Evolutionary conservation across 2,888 invertebrate genomes (phyloP).

Genomic region (Limnephilus lunatus): DNA sequence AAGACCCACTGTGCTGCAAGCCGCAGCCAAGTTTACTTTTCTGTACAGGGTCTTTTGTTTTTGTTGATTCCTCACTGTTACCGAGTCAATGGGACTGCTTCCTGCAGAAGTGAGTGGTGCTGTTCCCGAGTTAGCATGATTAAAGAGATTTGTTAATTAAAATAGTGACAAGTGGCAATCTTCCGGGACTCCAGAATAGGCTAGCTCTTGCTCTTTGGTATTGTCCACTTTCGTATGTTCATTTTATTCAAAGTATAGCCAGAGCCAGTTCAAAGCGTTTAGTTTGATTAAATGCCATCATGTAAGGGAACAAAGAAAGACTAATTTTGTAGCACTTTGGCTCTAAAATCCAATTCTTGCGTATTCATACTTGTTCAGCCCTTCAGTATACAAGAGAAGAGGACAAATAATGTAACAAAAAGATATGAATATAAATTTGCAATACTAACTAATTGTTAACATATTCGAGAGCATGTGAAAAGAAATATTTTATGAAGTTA

Average conservation of each 20-base stretch:
- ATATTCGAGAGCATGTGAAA: not conserved
- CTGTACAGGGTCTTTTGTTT: too few species aligned
- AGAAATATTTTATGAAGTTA: not conserved
- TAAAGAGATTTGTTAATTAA: not conserved
- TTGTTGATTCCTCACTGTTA: too few species aligned
- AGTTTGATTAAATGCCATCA: not conserved
- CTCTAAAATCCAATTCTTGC: not conserved
- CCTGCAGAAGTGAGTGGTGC: too few species aligned
- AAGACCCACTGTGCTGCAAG: too few species aligned
- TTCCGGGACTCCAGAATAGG: not conserved
- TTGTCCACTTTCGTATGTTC: not conserved
- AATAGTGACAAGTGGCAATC: not conserved
- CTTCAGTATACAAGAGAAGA: not conserved
- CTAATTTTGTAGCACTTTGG: not conserved
- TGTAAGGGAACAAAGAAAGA: not conserved
- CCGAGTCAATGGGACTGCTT: too few species aligned
- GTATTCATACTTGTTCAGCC: not conserved
- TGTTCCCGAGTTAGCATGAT: not conserved
- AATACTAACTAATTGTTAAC: not conserved
- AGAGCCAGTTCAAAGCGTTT: not conserved
- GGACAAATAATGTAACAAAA: not conserved
- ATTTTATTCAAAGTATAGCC: not conserved
- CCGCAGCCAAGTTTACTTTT: too few species aligned
- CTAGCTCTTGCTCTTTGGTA: not conserved
- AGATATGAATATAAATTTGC: not conserved